Evolutionary conservation across 2,888 invertebrate species (phyloP).

Genomic region (Polydesmus complanatus): DNA sequence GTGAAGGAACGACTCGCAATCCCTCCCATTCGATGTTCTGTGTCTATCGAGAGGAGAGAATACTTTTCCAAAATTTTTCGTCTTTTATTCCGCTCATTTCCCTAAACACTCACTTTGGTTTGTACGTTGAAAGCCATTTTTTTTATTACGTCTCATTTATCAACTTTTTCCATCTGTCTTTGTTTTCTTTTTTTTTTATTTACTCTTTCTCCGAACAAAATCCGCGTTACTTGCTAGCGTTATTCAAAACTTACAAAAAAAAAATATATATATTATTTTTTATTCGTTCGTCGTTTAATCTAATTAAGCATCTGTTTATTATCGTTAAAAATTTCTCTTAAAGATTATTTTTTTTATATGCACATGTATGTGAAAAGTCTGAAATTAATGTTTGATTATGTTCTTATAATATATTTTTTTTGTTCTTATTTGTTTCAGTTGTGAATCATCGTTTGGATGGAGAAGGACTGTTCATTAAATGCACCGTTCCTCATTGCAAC

Average conservation of each 20-base stretch:
- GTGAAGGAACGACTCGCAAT: too few species aligned
- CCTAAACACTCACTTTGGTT: neutral
- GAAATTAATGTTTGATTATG: neutral
- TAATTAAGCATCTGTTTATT: neutral
- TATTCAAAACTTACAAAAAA: too few species aligned
- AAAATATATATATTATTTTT: too few species aligned
- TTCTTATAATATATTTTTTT: neutral
- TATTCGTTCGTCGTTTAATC: too few species aligned
- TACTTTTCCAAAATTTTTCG: neutral
- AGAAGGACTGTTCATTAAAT: conserved; percentile 17
- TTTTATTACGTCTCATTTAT: too few species aligned
- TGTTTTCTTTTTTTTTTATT: neutral
- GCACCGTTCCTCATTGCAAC: conserved; percentile 19
- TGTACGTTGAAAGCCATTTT: neutral
- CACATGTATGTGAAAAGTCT: neutral
- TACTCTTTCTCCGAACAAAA: too few species aligned
- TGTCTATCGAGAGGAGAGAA: neutral
- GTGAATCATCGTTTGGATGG: conserved; percentile 2
- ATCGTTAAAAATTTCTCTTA: neutral
- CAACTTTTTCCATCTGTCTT: neutral
- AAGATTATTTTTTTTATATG: neutral
- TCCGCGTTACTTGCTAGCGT: too few species aligned
- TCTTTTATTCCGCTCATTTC: neutral
- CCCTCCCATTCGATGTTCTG: neutral
- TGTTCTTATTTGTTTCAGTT: neutral